Evolutionary conservation across 2,113 vertebrate species (phyloP).

Genomic region (Noturus placidus): DNA sequence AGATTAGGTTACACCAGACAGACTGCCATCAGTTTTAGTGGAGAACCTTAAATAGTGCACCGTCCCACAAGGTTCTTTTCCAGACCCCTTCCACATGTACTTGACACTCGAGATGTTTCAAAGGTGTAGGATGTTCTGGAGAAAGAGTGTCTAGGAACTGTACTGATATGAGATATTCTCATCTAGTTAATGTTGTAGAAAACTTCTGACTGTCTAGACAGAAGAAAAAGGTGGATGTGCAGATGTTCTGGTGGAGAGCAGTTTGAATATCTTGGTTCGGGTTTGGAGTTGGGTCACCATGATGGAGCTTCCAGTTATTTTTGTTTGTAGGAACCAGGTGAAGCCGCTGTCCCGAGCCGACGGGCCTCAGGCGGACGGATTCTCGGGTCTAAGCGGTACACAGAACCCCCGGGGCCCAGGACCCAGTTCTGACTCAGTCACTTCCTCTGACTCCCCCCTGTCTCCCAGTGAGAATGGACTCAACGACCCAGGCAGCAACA

Average conservation of each 20-base stretch:
- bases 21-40: neutral
- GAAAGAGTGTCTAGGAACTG: neutral
- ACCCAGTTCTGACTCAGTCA: neutral
- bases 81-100: neutral
- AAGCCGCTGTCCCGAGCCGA: slow-evolving; percentile 85
- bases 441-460: neutral
- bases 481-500: slow-evolving; percentile 51
- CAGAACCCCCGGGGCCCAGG: slow-evolving; percentile 61
- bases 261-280: no score
- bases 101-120: neutral
- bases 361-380: slow-evolving; percentile 71
- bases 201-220: no score
- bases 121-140: neutral
- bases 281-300: neutral
- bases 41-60: neutral
- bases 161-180: no score
- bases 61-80: neutral
- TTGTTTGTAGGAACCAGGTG: slow-evolving; percentile 73
- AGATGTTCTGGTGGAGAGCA: no score
- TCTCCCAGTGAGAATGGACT: slow-evolving; percentile 35
- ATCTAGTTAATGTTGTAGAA: no score
- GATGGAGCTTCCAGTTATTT: neutral
- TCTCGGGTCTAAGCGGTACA: slow-evolving; percentile 77
- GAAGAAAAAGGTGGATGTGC: no score
- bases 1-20: neutral